Percentiles rank a stretch among this genome's conserved stretches.
Conservation (phyloP, 2,113 vertebrate species). For the Rhipidura dahli region DNA sequence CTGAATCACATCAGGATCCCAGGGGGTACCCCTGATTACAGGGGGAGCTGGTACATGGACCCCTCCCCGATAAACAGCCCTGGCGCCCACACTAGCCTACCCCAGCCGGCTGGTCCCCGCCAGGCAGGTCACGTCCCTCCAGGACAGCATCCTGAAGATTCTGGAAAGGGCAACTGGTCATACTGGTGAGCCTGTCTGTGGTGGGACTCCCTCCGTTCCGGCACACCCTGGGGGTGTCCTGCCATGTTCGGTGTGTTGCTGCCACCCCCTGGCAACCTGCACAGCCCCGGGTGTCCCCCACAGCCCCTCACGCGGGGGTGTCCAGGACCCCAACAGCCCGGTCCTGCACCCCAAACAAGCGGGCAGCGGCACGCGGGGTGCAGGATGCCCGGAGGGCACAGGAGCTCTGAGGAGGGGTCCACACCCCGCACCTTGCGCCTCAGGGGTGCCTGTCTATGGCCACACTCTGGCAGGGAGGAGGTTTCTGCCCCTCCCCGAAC, state of each 20-base stretch:
- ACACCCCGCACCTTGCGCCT: not conserved
- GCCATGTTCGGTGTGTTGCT: not conserved
- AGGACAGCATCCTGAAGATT: not conserved
- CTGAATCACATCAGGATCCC: not conserved
- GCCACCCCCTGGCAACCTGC: not conserved
- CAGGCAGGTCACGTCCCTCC: not conserved
- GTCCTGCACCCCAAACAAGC: not conserved
- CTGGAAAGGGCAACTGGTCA: not conserved
- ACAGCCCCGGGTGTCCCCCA: not conserved
- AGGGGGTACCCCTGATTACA: rapidly evolving
- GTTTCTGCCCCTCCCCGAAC: not conserved
- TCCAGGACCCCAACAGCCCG: not conserved
- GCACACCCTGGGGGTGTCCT: not conserved
- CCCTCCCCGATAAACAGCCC: rapidly evolving
- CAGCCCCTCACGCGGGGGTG: not conserved
- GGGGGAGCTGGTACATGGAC: rapidly evolving
- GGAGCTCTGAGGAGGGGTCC: too few relatives aligned
- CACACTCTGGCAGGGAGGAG: too few relatives aligned
- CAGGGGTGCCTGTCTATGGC: too few relatives aligned
- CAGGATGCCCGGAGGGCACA: not conserved
- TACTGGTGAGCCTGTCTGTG: not conserved
- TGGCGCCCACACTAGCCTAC: not conserved
- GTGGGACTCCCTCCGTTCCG: too few relatives aligned
- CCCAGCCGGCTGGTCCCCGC: rapidly evolving
- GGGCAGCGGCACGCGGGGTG: not conserved